Base-by-base conservation (phyloP, 2,113 vertebrate genomes). In the Phaethon lepturus region DNA sequence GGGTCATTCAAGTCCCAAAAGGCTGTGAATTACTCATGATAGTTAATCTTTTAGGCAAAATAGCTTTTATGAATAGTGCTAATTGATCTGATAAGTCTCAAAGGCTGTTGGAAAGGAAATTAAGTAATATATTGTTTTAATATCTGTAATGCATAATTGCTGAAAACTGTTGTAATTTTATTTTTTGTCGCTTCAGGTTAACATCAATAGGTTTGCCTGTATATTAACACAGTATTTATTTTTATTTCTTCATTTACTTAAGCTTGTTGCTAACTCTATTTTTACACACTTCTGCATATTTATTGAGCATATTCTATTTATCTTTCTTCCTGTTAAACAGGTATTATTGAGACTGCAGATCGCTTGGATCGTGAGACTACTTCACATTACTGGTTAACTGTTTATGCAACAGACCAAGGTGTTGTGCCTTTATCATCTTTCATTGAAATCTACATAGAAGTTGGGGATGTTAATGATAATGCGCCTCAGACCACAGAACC, bases 381-480 rank as follows among this genome's bases (percentile, higher is more conserved):
- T 19, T 96, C 99, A 4, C 99, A 99, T 96, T 99, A 99, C 97
- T 99, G 99, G 99, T 98, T 99, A 11, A 99, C 99, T 0, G 99
- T 99, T 90, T 99, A 99, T 33, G 99, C 99, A n/a, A 98, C 98
- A 25, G 99, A 99, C 77, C 98, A 98, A 13, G 99, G 99, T 0
- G 99, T 99, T 26, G 99, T 99, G 42, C 99, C 99, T 11, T 98
- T 99, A 8, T 99, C 99, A 2, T 98, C 99, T 26, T 99, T 99
- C 18, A 98, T 99, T 13, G 99, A 99, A 97, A 97, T 99, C 93
- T 99, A 99, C 98, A 97, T 99, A 42, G 98, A 99, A 95, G 98
- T 99, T 20, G 99, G 99, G 68, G 99, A 99, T 82, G 99, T 99
- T 95, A 99, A 99, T 31, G 99, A 99, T 97, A 99, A 99, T 4